Evolutionary conservation across 2,113 vertebrate species (phyloP).

Genomic region (Poecilia latipinna): DNA sequence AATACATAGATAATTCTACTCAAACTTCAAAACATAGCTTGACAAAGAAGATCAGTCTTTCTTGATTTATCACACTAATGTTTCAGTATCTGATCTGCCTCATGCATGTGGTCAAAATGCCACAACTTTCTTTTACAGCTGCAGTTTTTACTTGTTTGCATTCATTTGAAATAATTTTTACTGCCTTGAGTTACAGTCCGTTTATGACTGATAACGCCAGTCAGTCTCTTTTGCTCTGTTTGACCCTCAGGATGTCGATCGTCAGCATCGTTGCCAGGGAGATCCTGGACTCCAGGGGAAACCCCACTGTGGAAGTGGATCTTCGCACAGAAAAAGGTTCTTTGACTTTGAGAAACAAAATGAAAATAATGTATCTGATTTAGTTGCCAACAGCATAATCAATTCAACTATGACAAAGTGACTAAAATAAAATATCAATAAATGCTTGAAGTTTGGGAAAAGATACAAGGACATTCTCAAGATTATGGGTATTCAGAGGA

Average conservation of each 20-base stretch:
- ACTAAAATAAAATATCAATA: background rate
- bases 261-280: slow-evolving; percentile 91
- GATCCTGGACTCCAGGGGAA: slow-evolving; percentile 95
- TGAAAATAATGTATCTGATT: background rate
- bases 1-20: too few relatives aligned
- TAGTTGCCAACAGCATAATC: background rate
- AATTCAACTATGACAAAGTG: background rate
- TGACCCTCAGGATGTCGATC: slow-evolving; percentile 80
- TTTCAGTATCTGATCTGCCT: too few relatives aligned
- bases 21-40: too few relatives aligned
- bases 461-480: too few relatives aligned
- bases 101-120: too few relatives aligned
- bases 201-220: background rate
- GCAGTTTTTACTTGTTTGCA: too few relatives aligned
- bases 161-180: too few relatives aligned
- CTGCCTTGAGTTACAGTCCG: too few relatives aligned
- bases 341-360: background rate
- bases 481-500: background rate
- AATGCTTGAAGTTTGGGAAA: background rate
- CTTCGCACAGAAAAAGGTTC: slow-evolving; percentile 91
- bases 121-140: too few relatives aligned
- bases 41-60: too few relatives aligned
- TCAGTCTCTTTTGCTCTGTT: background rate
- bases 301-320: slow-evolving; percentile 94
- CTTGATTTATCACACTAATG: too few relatives aligned